Percentiles rank a stretch among this genome's conserved stretches.
Conservation (phyloP, 2,888 invertebrate species). For the Ctena decussata region DNA sequence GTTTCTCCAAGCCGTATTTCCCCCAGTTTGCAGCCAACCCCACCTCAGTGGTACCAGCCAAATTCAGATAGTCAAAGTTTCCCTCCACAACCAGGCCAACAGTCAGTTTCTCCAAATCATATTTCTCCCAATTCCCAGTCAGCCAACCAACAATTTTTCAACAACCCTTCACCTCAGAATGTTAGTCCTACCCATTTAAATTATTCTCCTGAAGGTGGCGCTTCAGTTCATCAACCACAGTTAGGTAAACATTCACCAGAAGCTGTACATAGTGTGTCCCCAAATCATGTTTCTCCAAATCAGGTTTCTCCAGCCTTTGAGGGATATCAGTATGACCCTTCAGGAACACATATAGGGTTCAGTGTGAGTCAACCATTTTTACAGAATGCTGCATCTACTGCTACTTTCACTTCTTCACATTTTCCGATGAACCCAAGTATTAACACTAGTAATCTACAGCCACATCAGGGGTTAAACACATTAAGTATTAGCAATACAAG, state of each 20-base stretch:
- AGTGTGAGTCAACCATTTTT: not conserved
- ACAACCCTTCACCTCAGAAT: not conserved
- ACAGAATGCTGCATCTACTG: not conserved
- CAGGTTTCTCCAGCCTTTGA: not conserved
- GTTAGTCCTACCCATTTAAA: not conserved
- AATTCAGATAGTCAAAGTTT: not conserved
- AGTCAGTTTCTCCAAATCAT: not conserved
- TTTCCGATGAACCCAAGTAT: not conserved
- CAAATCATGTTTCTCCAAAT: not conserved
- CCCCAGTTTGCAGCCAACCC: too few relatives aligned
- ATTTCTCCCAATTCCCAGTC: not conserved
- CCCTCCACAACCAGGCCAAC: not conserved
- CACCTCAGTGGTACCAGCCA: not conserved
- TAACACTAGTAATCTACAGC: not conserved
- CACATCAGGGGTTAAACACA: not conserved
- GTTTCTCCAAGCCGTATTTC: not conserved
- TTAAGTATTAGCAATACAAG: not conserved
- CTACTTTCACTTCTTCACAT: not conserved
- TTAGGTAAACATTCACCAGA: not conserved
- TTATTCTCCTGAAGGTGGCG: not conserved
- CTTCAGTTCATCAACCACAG: not conserved
- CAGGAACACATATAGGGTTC: not conserved
- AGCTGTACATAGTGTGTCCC: not conserved
- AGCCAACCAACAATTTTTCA: not conserved
- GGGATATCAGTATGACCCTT: not conserved